Base-by-base conservation (phyloP, 1,140 invertebrate species). In the Geopemphigus sp. region DNA sequence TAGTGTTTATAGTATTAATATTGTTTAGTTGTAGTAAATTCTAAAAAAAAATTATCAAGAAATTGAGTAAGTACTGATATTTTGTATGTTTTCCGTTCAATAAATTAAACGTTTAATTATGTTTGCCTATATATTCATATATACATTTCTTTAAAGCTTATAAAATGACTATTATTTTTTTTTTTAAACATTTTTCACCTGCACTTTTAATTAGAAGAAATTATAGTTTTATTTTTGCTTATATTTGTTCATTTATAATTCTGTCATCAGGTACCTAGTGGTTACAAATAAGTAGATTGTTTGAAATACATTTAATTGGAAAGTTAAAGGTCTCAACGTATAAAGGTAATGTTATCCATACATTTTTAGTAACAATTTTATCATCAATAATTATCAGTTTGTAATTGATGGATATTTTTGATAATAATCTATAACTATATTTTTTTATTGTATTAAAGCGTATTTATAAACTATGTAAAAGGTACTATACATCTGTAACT, bases 161-260 rank as follows among this genome's bases (percentile, higher is more conserved):
- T n/a, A 2, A 29, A 64, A n/a, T 45, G n/a, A 22, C 22, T 66
- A 12, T 45, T 45, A n/a, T 56, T 22, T 56, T 8, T 26, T 22
- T 22, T 4, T n/a, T 57, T 22, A 0, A 22, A 22, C 5, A 57
- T 11, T 66, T 45, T 24, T n/a, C n/a, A 22, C 0, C 24, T 66
- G 14, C 15, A 8, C 47, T 24, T 47, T 47, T 24, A 47, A 24
- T 68, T 47, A 26, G 24, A 47, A 8, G 14, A 68, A 68, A 26
- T 50, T 50, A 45, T 66, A 47, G 22, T 50, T 50, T 26, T 17
- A 68, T 17, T 26, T 68, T 47, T 47, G n/a, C 24, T 68, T n/a
- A 68, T 68, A 12, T 68, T 68, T 68, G 64, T 47, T n/a, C 22
- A 68, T 68, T 68, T 68, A 68, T 68, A 68, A 68, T 68, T 68